Conservation (phyloP, 2,797 vertebrate genomes). For the Lithobates pipiens region DNA sequence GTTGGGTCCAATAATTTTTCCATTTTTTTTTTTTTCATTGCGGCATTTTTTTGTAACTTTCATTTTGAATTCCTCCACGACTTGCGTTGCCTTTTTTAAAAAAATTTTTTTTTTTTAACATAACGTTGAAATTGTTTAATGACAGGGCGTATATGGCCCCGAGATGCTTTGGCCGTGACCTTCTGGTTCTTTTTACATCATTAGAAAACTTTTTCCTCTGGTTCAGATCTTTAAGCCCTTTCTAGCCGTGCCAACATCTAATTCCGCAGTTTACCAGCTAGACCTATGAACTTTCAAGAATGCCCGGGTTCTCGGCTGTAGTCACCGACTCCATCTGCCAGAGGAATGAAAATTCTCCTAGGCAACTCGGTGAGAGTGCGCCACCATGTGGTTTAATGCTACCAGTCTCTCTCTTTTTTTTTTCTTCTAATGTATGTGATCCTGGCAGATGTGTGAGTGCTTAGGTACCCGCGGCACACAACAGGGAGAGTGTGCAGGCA, state of each 20-base stretch:
- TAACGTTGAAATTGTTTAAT: too few relatives aligned
- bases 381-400: slow-evolving; percentile 70
- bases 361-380: slow-evolving; percentile 58
- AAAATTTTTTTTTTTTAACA: too few relatives aligned
- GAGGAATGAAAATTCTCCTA: slow-evolving; percentile 7
- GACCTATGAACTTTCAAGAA: slow-evolving; percentile 33
- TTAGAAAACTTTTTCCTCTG: slow-evolving; percentile 3
- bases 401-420: neutral
- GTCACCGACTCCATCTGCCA: neutral
- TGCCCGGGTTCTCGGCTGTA: slow-evolving; percentile 22
- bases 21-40: too few relatives aligned
- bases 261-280: slow-evolving; percentile 24
- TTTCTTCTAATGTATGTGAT: too few relatives aligned
- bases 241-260: slow-evolving; percentile 33
- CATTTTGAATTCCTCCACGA: too few relatives aligned
- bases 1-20: too few relatives aligned
- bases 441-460: neutral
- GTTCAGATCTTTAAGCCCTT: slow-evolving; percentile 19
- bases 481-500: neutral
- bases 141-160: too few relatives aligned
- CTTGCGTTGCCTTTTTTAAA: too few relatives aligned
- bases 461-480: slow-evolving; percentile 14
- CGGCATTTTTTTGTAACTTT: too few relatives aligned
- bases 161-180: neutral
- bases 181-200: slow-evolving; percentile 30